phyloP scores from a whole-genome alignment of 2,113 vertebrate genomes.

The Prochilodus magdalenae region DNA sequence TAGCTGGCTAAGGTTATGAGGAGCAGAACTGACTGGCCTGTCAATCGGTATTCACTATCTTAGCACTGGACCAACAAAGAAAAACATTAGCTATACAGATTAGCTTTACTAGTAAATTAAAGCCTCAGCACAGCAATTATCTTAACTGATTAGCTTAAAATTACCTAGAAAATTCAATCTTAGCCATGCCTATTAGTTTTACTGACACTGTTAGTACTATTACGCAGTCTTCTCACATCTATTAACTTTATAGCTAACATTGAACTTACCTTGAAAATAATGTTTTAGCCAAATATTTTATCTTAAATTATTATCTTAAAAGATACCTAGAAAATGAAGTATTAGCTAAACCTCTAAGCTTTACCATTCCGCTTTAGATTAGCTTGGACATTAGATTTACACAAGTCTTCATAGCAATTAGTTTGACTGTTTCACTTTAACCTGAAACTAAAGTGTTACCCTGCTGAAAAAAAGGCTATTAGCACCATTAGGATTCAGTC shows the following conservation, averaged over 20 bases:
- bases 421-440: not conserved
- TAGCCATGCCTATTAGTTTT: no score
- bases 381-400: no score
- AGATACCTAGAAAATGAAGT: not conserved
- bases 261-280: not conserved
- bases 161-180: not conserved
- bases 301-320: not conserved
- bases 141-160: not conserved
- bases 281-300: not conserved
- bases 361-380: no score
- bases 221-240: no score
- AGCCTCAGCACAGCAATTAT: not conserved
- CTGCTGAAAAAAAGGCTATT: no score
- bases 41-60: conserved; percentile 74
- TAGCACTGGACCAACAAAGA: not conserved
- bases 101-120: not conserved
- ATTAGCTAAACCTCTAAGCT: no score
- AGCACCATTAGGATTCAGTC: no score
- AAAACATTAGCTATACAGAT: not conserved
- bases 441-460: not conserved
- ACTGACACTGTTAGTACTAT: no score
- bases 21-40: conserved; percentile 37
- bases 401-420: not conserved
- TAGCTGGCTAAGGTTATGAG: not conserved
- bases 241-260: no score